Percentiles rank a stretch among this genome's conserved stretches.
Evolutionary conservation across 2,113 vertebrate genomes (phyloP).

Genomic region (Salminus brasiliensis): DNA sequence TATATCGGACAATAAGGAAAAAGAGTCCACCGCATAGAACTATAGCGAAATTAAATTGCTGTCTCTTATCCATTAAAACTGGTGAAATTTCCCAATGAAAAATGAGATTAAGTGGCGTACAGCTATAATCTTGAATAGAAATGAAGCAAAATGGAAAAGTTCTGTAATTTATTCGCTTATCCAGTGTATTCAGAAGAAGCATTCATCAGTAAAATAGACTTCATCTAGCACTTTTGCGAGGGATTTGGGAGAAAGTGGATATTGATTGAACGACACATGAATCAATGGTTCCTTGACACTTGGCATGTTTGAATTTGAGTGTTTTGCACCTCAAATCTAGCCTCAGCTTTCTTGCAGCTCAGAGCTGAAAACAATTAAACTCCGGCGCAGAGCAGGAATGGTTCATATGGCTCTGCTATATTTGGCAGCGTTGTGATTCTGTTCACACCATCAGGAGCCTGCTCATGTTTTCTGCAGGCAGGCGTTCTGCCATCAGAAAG

Average conservation of each 20-base stretch:
- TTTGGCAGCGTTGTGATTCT: background rate
- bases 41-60: background rate
- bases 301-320: constrained; percentile 4
- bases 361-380: constrained; percentile 4
- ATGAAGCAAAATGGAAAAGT: background rate
- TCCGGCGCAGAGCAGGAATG: background rate
- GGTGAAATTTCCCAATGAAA: background rate
- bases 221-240: background rate
- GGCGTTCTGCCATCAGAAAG: constrained; percentile 6
- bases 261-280: constrained; percentile 29
- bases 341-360: background rate
- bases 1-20: background rate
- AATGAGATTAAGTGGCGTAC: background rate
- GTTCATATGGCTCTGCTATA: background rate
- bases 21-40: background rate
- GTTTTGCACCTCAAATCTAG: constrained; percentile 37
- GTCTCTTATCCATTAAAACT: background rate
- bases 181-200: constrained; percentile 4
- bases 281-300: constrained; percentile 36
- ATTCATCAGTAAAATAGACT: constrained; percentile 31
- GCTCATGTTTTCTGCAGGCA: background rate
- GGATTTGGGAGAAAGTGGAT: constrained; percentile 3
- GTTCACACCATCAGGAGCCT: constrained; percentile 1
- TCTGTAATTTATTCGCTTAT: constrained; percentile 1
- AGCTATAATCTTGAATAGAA: background rate